Evolutionary conservation across 2,797 vertebrate genomes (phyloP), one percentile per base, ranked within the genome.

Genomic region (Ctenochaetus hawaiiensis): DNA sequence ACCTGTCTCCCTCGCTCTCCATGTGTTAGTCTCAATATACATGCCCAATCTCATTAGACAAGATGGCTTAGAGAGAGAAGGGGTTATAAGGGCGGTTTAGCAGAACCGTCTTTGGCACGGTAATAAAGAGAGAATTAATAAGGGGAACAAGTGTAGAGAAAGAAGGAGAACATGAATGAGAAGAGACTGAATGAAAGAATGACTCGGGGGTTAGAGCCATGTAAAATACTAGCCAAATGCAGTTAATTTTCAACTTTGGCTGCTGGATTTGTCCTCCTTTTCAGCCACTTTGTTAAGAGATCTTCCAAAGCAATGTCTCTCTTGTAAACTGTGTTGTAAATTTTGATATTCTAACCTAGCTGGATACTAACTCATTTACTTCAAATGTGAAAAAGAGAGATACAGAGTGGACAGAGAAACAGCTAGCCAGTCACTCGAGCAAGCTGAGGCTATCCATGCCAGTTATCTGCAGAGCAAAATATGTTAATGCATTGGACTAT

Each of bases 11-110:
- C 37, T 77, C 12, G 30, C 63, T 53, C 78, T 72, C 54, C 66
- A 65, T 82, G 39, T 75, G 77, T 87, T 69, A 34, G 78, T 83
- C 82, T 88, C 26, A 5, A 62, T 84, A 77, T 81, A 68, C 73
- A 58, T 56, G 79, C 69, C 68, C 87, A 93, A 92, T 93, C 91
- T 90, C 89, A 94, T 94, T 93, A 95, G 89, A 77, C 73, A 37
- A 75, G 77, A 81, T 79, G 87, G 87, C 87, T 93, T 91, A 91
- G 80, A 75, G 87, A 71, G 79, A 75, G 87, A 71, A 57, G 53
- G 73, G 79, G 85, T 91, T 80, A 88, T 81, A 84, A 83, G 77
- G 60, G 59, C 9, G 66, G 63, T 87, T 92, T 84, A 91, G 77
- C 69, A 47, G 72, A 78, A 78, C 75, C 20, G 45, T 75, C 84